These are phyloP conservation scores for Drosophila pectinifera DNA, from an alignment of 1,140 invertebrate species.

Conservation along the genomic window DNA sequence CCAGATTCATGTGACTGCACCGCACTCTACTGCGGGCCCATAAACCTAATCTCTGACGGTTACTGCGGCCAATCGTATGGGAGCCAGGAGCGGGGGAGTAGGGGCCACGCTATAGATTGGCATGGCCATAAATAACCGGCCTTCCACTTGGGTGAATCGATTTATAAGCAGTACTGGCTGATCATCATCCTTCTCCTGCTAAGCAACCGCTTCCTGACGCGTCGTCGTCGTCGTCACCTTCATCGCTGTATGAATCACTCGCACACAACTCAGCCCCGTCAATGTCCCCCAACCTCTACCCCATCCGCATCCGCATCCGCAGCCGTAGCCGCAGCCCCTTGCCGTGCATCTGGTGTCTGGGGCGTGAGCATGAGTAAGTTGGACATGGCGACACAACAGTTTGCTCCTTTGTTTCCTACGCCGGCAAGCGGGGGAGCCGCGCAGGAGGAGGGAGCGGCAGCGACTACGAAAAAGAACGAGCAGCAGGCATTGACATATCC, in stretches of 20 bases:
- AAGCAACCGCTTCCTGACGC: constrained; percentile 40
- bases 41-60: constrained; percentile 13
- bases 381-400: constrained; percentile 19
- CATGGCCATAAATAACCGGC: background rate
- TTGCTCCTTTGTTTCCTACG: constrained; percentile 38
- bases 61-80: constrained; percentile 1
- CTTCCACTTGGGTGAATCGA: background rate
- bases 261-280: constrained; percentile 13
- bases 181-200: background rate
- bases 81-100: background rate
- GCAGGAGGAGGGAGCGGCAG: background rate
- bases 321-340: background rate
- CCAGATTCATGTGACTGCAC: constrained; percentile 41
- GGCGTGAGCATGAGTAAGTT: constrained; percentile 29
- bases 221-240: constrained; percentile 27
- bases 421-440: constrained; percentile 3
- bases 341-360: constrained; percentile 10
- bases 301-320: too few relatives aligned
- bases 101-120: background rate
- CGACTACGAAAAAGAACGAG: constrained; percentile 3
- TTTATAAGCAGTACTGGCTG: too few relatives aligned
- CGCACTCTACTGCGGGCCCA: background rate
- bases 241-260: constrained; percentile 34
- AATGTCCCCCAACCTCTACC: background rate
- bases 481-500: constrained; percentile 24